A percentile compares a stretch with the other conserved stretches of the same genome.
These are phyloP conservation scores for Lasioglossum zephyrum DNA, from an alignment of 2,888 invertebrate genomes.

Conservation along the genomic window DNA sequence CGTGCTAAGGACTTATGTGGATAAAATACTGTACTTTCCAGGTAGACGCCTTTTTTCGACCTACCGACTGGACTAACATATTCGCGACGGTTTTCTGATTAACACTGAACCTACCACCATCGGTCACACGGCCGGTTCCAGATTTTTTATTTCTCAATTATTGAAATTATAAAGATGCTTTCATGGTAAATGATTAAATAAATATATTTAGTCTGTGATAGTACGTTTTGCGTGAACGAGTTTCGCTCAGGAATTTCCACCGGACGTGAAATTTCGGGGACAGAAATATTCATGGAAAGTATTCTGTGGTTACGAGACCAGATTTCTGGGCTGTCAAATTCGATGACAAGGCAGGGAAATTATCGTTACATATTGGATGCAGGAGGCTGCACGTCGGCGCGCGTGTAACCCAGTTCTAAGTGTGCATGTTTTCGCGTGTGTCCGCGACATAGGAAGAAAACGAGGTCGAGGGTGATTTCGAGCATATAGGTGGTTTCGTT, in stretches of 20 bases:
- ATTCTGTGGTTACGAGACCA: neutral
- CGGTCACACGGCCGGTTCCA: no score
- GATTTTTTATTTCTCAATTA: no score
- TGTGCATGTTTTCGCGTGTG: slow-evolving; percentile 44
- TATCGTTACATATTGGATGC: slow-evolving; percentile 46
- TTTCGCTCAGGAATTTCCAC: neutral
- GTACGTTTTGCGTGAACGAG: neutral
- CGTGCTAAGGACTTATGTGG: no score
- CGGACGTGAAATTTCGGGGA: neutral
- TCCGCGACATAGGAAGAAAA: slow-evolving; percentile 55
- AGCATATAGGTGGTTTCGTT: slow-evolving; percentile 63
- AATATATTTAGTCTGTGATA: neutral
- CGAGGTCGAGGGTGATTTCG: slow-evolving; percentile 65
- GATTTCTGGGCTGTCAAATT: neutral
- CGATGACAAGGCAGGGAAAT: neutral
- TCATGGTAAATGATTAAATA: no score
- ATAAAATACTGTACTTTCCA: no score
- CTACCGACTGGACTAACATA: no score
- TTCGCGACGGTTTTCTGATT: no score
- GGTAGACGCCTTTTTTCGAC: no score
- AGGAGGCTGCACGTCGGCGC: slow-evolving; percentile 39
- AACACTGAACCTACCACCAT: no score
- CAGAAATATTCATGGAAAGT: neutral
- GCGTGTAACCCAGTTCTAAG: slow-evolving; percentile 73
- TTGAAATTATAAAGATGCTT: no score